Percentiles rank a stretch among this genome's conserved stretches.
phyloP scores from a whole-genome alignment of 2,113 vertebrate species.

The Delphinapterus leucas region DNA sequence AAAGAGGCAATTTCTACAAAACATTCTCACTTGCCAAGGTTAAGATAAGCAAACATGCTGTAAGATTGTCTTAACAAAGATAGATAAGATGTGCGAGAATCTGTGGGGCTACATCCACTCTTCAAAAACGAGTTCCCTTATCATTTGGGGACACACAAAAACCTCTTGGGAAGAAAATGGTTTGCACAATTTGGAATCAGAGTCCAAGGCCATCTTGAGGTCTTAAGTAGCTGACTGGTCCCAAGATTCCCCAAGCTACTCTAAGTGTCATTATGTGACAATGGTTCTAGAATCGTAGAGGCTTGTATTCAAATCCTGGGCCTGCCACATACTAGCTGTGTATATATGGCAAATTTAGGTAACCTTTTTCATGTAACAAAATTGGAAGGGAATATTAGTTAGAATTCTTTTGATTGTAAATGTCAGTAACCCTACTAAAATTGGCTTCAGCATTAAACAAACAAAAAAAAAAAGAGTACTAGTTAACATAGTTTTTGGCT shows the following conservation, averaged over 20 bases:
- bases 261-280: not conserved
- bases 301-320: not conserved
- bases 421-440: not conserved
- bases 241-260: not conserved
- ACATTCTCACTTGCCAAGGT: not conserved
- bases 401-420: not conserved
- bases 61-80: not conserved
- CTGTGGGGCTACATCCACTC: not conserved
- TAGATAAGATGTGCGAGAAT: not conserved
- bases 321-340: not conserved
- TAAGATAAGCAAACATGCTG: slow-evolving; percentile 6
- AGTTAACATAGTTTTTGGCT: not conserved
- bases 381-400: not conserved
- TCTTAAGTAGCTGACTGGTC: not conserved
- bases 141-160: not conserved
- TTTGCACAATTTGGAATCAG: not conserved
- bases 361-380: not conserved
- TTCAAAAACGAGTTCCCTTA: not conserved
- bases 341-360: not conserved
- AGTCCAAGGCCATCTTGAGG: not conserved
- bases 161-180: not conserved
- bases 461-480: not conserved
- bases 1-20: not conserved
- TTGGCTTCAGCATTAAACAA: not conserved
- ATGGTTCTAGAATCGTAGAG: not conserved